Evolutionary conservation across 2,113 vertebrate species (phyloP).

Genomic region (Psilopsiagon aymara): DNA sequence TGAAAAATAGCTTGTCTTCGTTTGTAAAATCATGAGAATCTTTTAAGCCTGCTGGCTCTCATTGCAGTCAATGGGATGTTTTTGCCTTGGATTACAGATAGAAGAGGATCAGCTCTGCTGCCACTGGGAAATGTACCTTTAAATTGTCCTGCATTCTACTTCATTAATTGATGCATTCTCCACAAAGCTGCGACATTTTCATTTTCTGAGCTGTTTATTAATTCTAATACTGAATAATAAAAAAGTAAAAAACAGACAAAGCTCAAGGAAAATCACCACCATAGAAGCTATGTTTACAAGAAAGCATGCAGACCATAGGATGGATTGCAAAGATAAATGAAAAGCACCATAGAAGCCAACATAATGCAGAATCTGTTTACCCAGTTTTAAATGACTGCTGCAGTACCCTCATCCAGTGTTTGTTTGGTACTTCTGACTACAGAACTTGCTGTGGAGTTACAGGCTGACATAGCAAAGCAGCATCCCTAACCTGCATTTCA

Average conservation of each 20-base stretch:
- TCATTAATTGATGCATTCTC: conserved; percentile 4
- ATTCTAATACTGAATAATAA: conserved; percentile 1
- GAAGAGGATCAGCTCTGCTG: background rate
- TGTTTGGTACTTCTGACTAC: background rate
- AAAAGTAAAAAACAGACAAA: background rate
- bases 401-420: background rate
- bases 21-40: background rate
- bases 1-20: background rate
- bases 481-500: background rate
- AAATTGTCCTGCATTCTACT: background rate
- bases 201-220: conserved; percentile 28
- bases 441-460: background rate
- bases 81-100: background rate
- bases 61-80: background rate
- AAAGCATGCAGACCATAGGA: background rate
- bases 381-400: background rate
- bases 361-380: background rate
- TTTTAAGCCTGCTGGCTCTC: background rate
- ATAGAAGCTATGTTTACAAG: background rate
- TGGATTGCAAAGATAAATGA: background rate
- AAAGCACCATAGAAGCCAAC: background rate
- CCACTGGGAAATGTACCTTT: conserved; percentile 8
- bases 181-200: background rate
- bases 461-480: background rate
- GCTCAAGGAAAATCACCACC: background rate